Base-by-base conservation (phyloP, 2,797 vertebrate genomes). In the Diglossa cyanea region DNA sequence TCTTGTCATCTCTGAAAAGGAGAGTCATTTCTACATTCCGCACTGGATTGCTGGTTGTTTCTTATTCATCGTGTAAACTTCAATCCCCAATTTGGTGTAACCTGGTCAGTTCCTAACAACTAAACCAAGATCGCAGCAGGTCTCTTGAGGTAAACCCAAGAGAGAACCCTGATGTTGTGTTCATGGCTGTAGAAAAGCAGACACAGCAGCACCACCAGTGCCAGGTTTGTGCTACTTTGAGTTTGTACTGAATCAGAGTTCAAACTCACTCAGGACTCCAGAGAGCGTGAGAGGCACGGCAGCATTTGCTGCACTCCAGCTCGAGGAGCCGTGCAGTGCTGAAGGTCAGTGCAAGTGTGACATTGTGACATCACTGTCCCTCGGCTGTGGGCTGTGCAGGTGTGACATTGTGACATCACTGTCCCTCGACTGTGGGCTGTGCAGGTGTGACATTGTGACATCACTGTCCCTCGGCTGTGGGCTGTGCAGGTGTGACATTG, bases 1-100 rank as follows among this genome's bases (percentile, higher is more conserved):
- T 86, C 95, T 82, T 89, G 90, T 89, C 61, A 79, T 65, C 53
- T 80, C 74, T 65, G 68, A 75, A 67, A 77, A 90, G 57, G 30
- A 91, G 53, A 80, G 47, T 53, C 4, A 83, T 77, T 94, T 90
- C 83, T 85, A 21, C n/a, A 19, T 51, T 78, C 83, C 20, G 20
- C n/a, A 44, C 14, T 61, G 54, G 44, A 44, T 17, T 53, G 65
- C 19, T 93, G 63, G 20, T 23, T 72, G 17, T 4, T 53, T 48
- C 61, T 51, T 37, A 37, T 33, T 89, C 14, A 7, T 70, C 35
- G 5, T 5, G 37, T 24, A 54, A 40, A 42, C 11, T 78, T 87
- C 51, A 40, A 62, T 57, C 62, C 23, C 30, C 2, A 1, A 7
- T 81, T 76, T 77, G 45, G 31, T 57, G 44, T 60, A 48, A 82